Evolutionary conservation across 2,888 invertebrate genomes (phyloP), one percentile per base, ranked within the genome.

Genomic region (Monochamus alternatus): DNA sequence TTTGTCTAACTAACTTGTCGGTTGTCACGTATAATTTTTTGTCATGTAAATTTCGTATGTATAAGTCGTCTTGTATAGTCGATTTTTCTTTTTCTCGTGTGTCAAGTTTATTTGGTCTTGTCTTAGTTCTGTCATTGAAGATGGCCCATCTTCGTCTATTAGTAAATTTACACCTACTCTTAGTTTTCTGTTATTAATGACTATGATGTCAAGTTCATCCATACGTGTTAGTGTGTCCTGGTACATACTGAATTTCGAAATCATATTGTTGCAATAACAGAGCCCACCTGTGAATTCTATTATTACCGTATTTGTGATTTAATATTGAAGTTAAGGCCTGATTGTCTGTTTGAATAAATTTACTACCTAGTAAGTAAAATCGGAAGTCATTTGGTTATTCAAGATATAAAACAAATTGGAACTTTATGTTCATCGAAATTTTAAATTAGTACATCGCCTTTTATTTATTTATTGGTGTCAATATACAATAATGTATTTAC

Each of bases 311-410:
- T 66, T 59, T 65, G 59, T 70, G 58, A n/a, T 72, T 73, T 47
- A 72, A 47, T 2, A 75, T 72, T 9, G 67, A 64, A 9, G 64
- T 68, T 43, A 73, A 67, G 30, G 75, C 63, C 22, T 73, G 38
- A 30, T 75, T 59, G 30, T 73, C 75, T 3, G 73, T 75, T 59
- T 75, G 59, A 3, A 75, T 44, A 64, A 75, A 72, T 44, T 73
- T 67, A 38, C 47, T 62, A 30, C 72, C 73, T 32, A 67, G 43
- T 44, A 75, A 55, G 47, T 52, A 68, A 68, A 62, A 69, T 59
- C 47, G 5, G 10, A 73, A 58, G 44, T 75, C 73, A 22, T 14
- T n/a, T 55, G 62, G 65, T 55, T 14, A 66, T 59, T 44, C 70
- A 47, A 0, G 69, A 65, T 12, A 71, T 31, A 55, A 58, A 73